Percentiles rank a stretch among this genome's conserved stretches.
phyloP scores from a whole-genome alignment of 2,797 vertebrate species.

The Aythya fuligula region DNA sequence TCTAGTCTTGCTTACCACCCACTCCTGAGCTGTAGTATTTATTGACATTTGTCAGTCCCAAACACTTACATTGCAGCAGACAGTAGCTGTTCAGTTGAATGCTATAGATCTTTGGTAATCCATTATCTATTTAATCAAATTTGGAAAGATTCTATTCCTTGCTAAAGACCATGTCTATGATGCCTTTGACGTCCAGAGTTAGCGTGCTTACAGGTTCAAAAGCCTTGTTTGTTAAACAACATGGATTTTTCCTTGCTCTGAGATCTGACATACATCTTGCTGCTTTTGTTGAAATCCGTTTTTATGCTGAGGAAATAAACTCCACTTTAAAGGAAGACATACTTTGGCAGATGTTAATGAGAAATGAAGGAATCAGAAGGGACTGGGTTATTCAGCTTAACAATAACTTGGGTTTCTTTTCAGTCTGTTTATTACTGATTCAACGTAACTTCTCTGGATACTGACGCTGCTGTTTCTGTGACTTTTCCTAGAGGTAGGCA shows the following conservation, averaged over 20 bases:
- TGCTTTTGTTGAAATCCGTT: neutral
- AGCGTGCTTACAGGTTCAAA: neutral
- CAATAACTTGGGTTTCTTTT: neutral
- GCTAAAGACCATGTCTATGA: neutral
- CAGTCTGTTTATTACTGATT: neutral
- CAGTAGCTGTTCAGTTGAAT: neutral
- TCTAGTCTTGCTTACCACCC: constrained; percentile 4
- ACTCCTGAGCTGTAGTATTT: constrained; percentile 3
- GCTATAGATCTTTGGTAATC: neutral
- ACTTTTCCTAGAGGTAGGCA: neutral
- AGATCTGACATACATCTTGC: neutral
- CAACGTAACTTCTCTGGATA: neutral
- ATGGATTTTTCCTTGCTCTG: neutral
- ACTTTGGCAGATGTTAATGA: neutral
- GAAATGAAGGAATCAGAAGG: neutral
- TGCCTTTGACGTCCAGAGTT: neutral
- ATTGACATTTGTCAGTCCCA: neutral
- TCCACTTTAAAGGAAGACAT: neutral
- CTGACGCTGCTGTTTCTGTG: neutral
- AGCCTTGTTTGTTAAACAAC: neutral
- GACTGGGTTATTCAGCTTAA: neutral
- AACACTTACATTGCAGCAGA: neutral
- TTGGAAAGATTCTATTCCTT: neutral
- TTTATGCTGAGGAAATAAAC: neutral
- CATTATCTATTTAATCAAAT: neutral